Conservation (phyloP, 2,888 invertebrate species). For the Escarpia spicata region DNA sequence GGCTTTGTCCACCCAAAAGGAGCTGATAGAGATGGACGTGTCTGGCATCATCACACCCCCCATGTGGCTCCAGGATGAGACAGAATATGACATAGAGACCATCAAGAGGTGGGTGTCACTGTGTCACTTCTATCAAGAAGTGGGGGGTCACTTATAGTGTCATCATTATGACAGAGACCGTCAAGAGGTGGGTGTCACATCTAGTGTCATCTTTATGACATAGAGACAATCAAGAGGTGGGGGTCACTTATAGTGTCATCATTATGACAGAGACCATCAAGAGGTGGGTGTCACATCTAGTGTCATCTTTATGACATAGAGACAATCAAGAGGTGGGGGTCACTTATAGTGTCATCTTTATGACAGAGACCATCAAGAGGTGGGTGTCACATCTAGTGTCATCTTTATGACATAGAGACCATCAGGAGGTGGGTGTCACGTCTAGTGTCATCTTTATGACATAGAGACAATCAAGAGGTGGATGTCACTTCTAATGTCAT, state of each 20-base stretch:
- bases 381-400: background rate
- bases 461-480: background rate
- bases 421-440: background rate
- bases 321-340: background rate
- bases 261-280: too few relatives aligned
- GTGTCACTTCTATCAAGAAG: constrained; percentile 7
- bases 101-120: constrained; percentile 64
- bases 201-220: background rate
- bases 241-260: background rate
- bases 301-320: background rate
- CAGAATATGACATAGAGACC: constrained; percentile 86
- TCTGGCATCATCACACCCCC: constrained; percentile 84
- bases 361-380: background rate
- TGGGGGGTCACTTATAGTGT: constrained; percentile 35
- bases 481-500: too few relatives aligned
- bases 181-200: constrained; percentile 30
- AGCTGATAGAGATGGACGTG: constrained; percentile 98
- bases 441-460: background rate
- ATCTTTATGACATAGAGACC: background rate
- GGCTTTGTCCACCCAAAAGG: constrained; percentile 92
- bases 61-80: constrained; percentile 95
- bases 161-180: too few relatives aligned
- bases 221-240: constrained; percentile 25
- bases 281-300: too few relatives aligned
- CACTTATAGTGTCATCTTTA: background rate